Evolutionary conservation across 2,113 vertebrate species (phyloP), one percentile per base, ranked within the genome.

Genomic region (Cacatua alba): DNA sequence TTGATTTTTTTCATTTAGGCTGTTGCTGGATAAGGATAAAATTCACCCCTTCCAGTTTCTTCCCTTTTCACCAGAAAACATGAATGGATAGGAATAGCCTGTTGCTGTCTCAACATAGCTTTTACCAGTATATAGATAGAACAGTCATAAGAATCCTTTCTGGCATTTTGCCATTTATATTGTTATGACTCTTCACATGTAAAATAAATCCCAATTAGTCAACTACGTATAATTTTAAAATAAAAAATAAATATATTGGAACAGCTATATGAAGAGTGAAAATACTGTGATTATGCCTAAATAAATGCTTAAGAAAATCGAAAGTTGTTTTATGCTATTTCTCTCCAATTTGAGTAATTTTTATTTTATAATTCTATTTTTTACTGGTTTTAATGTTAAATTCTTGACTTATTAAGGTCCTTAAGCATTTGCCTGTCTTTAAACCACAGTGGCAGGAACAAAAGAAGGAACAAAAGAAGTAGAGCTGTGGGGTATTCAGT

Each of bases 11-110:
- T 94, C 35, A 74, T 28, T 88, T 64, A 41, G 57, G 82, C 84
- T 96, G 37, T 94, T 96, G 86, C 83, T 95, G 88, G 65, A 90
- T 81, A 90, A 94, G 91, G 90, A 96, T 96, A 97, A 98, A 97
- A 91, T 94, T 96, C 82, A 90, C 57, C 41, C 21, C n/a, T 46
- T 94, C 53, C 65, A 83, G 7, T 59, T 96, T 97, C 80, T 76
- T 72, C 53, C 25, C 33, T 76, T 93, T 96, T 83, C 33, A 92
- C 7, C 85, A 91, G 67, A 80, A 94, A 78, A 37, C 69, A 11
- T 71, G 28, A 92, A 57, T 94, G 28, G 37, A 6, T 90, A 78
- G 21, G 17, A 78, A 24, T 52, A 72, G n/a, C 13, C 48, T 24
- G 31, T 72, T 88, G 46, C 68, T 95, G 7, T 52, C 49, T 88